phyloP scores from a whole-genome alignment of 2,113 vertebrate genomes.

The Ibidorhyncha struthersii region DNA sequence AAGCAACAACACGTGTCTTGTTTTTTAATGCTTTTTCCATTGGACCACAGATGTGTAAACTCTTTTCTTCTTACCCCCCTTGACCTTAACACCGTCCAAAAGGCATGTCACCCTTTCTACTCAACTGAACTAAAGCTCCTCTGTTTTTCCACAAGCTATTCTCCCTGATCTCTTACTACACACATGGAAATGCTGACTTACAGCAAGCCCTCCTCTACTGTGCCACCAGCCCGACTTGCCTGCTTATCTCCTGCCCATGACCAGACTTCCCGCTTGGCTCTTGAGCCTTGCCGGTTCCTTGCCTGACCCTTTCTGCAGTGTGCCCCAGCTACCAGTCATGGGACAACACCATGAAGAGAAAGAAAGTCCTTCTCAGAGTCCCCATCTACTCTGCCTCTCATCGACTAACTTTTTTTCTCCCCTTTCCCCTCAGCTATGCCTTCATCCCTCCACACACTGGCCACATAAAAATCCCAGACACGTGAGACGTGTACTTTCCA shows the following conservation, averaged over 20 bases:
- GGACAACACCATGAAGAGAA: neutral
- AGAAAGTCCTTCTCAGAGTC: neutral
- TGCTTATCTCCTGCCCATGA: neutral
- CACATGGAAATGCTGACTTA: neutral
- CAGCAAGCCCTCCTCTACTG: neutral
- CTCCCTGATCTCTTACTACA: neutral
- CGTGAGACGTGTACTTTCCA: neutral
- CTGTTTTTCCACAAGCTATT: neutral
- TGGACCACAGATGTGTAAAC: neutral
- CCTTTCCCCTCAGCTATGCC: neutral
- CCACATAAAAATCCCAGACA: neutral
- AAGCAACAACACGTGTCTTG: neutral
- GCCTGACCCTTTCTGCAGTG: neutral
- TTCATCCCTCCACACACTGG: neutral
- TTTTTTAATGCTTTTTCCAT: neutral
- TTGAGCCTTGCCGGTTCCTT: neutral
- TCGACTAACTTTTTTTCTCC: neutral
- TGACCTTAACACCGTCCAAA: neutral
- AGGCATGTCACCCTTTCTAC: neutral
- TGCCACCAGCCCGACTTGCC: neutral
- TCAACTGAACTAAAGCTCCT: neutral
- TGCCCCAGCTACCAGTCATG: neutral
- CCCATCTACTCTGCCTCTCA: neutral
- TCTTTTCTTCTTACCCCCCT: neutral
- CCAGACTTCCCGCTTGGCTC: neutral